Conservation (phyloP, 2,113 vertebrate genomes). For the Balaeniceps rex region DNA sequence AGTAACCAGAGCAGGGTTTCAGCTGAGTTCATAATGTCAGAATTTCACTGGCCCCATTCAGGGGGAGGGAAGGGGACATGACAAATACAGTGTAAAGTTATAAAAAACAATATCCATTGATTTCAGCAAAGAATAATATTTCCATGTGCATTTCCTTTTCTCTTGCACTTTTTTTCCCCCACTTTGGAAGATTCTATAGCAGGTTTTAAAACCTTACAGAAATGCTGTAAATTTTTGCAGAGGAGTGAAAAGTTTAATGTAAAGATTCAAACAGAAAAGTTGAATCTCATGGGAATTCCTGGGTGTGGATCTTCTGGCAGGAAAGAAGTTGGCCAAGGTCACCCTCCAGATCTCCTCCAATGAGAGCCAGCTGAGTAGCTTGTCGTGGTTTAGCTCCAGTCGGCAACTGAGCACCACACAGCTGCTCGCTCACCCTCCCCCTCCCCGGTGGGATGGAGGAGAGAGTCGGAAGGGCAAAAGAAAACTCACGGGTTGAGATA, state of each 20-base stretch:
- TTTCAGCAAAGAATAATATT: neutral
- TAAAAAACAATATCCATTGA: neutral
- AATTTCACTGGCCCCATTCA: neutral
- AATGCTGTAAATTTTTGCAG: neutral
- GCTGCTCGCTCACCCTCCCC: no score
- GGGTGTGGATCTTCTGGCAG: neutral
- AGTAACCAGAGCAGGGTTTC: neutral
- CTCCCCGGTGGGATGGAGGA: no score
- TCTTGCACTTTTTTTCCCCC: neutral
- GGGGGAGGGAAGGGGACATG: neutral
- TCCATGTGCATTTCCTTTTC: neutral
- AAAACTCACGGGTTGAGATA: no score
- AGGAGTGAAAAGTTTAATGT: neutral
- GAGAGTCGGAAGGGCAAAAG: no score
- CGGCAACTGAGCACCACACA: no score
- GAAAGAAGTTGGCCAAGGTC: neutral
- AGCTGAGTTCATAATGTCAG: neutral
- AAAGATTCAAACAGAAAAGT: neutral
- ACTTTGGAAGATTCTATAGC: neutral
- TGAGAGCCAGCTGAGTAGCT: neutral
- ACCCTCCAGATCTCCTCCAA: neutral
- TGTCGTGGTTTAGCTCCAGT: no score
- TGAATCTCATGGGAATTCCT: neutral
- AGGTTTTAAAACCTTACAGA: neutral
- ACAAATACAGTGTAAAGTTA: neutral